Percentiles rank a stretch among this genome's conserved stretches.
Evolutionary conservation across 2,888 invertebrate genomes (phyloP).

Genomic region (Lasioglossum morio): DNA sequence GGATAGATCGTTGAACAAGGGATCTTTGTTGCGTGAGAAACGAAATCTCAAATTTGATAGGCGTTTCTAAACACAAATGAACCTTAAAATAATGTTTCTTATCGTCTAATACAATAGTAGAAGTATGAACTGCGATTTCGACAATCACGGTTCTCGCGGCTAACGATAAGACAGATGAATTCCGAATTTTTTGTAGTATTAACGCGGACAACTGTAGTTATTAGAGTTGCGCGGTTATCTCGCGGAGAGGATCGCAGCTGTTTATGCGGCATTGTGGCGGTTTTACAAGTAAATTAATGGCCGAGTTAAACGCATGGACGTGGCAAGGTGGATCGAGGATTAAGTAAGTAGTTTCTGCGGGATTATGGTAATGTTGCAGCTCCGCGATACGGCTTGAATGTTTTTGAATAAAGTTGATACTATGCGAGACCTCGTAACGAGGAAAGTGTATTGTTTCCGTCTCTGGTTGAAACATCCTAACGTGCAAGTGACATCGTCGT

Average conservation of each 20-base stretch:
- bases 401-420: conserved; percentile 30
- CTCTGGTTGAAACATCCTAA: not conserved
- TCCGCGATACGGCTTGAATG: conserved; percentile 22
- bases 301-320: conserved; percentile 15
- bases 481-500: not conserved
- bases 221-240: not conserved
- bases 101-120: not conserved
- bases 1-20: too few relatives aligned
- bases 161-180: not conserved
- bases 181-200: not conserved
- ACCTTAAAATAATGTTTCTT: not conserved
- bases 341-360: conserved; percentile 25
- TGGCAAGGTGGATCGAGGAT: conserved; percentile 14
- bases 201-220: not conserved
- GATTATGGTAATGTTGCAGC: conserved; percentile 31
- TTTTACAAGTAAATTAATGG: conserved; percentile 21
- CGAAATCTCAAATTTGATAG: too few relatives aligned
- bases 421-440: conserved; percentile 12
- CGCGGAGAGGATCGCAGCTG: not conserved
- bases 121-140: not conserved
- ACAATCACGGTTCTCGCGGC: not conserved
- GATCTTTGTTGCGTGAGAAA: too few relatives aligned
- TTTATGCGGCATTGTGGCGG: not conserved
- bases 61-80: not conserved
- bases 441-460: conserved; percentile 13